Conservation (phyloP, 2,888 invertebrate species). For the Drosophila glabriapex region DNA sequence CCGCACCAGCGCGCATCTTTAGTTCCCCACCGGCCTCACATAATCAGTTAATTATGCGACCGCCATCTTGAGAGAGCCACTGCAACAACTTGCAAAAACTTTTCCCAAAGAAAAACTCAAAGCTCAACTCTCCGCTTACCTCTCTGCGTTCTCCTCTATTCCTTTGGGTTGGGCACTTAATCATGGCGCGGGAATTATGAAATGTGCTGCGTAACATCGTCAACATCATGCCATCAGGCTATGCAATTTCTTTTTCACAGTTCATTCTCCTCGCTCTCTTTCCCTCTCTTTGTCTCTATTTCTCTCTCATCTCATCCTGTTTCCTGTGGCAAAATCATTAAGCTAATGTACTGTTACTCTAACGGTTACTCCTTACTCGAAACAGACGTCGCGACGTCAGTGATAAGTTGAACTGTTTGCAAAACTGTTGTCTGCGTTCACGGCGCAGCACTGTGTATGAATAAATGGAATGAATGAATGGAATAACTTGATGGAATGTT, state of each 20-base stretch:
- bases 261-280: not conserved
- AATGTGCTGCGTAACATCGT: conserved; percentile 73
- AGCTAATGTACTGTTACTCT: conserved; percentile 68
- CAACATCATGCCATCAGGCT: conserved; percentile 38
- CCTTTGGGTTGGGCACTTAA: conserved; percentile 36
- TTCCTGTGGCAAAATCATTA: conserved; percentile 64
- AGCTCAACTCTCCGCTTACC: conserved; percentile 18
- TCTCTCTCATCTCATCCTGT: conserved; percentile 1
- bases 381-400: conserved; percentile 16
- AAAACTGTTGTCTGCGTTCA: conserved; percentile 28
- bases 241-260: conserved; percentile 36
- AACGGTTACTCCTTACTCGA: conserved; percentile 14
- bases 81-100: conserved; percentile 63
- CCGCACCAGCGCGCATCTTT: conserved; percentile 31
- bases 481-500: conserved; percentile 1
- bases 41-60: conserved; percentile 61
- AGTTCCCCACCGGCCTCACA: conserved; percentile 5
- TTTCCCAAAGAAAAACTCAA: conserved; percentile 58
- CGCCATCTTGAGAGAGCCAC: conserved; percentile 48
- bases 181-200: conserved; percentile 76
- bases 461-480: not conserved
- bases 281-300: not conserved
- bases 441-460: not conserved
- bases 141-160: not conserved
- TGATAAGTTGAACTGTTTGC: conserved; percentile 32